Evolutionary conservation across 2,797 vertebrate genomes (phyloP).

Genomic region (Otus scops): DNA sequence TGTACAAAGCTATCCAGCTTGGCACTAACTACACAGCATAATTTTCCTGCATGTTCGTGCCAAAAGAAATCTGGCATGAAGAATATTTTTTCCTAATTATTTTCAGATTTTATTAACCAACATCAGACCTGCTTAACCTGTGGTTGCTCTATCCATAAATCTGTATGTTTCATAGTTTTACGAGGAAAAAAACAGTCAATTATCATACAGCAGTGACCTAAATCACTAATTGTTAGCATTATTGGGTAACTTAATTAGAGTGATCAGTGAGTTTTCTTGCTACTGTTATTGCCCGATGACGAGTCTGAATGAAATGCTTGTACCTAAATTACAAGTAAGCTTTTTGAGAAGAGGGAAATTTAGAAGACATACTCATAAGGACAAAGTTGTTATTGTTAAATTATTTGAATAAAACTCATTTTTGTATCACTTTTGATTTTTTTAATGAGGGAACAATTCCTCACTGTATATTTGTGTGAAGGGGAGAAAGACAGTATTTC

Average conservation of each 20-base stretch:
- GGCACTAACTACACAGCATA: slow-evolving; percentile 28
- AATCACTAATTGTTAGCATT: not conserved
- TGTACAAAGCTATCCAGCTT: slow-evolving; percentile 57
- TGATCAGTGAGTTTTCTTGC: not conserved
- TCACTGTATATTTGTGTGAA: not conserved
- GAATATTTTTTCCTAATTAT: slow-evolving; percentile 63
- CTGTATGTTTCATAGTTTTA: slow-evolving; percentile 21
- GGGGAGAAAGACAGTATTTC: not conserved
- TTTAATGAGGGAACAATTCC: not conserved
- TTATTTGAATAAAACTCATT: not conserved
- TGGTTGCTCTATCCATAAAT: slow-evolving; percentile 4
- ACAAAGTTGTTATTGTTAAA: not conserved
- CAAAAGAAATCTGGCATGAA: slow-evolving; percentile 61
- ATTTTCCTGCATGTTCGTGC: slow-evolving; percentile 64
- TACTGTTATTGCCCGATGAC: not conserved
- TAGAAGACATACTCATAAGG: not conserved
- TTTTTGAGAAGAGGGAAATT: not conserved
- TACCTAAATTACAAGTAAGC: not conserved
- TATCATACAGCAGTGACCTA: not conserved
- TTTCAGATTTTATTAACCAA: slow-evolving; percentile 65
- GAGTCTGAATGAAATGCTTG: not conserved
- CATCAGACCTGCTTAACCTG: slow-evolving; percentile 42
- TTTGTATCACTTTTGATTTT: not conserved
- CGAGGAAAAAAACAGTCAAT: not conserved
- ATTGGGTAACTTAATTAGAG: not conserved